phyloP scores from a whole-genome alignment of 30 jellyfish, hydroid and myxozoan species.

The Chrysaora quinquecirrha region DNA sequence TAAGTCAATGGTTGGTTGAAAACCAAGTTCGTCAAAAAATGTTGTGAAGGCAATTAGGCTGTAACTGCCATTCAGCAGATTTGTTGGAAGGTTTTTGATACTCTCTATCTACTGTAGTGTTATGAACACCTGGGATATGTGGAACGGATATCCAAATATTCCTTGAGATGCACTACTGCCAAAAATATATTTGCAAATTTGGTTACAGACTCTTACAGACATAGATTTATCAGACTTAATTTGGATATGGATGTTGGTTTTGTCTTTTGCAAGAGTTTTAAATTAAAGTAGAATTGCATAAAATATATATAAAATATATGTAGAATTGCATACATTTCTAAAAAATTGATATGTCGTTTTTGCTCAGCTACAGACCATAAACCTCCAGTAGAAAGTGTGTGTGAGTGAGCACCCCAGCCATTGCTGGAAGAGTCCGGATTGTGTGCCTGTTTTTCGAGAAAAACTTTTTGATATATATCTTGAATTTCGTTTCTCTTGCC shows the following conservation, averaged over 20 bases:
- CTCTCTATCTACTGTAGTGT: background rate
- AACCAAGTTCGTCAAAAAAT: too few relatives aligned
- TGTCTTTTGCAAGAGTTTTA: too few relatives aligned
- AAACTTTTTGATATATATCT: background rate
- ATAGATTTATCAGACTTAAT: background rate
- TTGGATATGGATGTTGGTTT: background rate
- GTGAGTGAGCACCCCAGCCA: background rate
- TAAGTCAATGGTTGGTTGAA: slow-evolving; percentile 20
- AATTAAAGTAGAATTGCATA: too few relatives aligned
- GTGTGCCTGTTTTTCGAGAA: background rate
- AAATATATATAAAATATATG: too few relatives aligned
- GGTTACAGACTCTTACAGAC: background rate
- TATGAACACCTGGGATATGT: background rate
- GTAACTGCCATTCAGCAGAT: too few relatives aligned
- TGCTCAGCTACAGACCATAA: background rate
- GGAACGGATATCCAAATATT: background rate
- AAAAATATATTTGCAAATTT: background rate
- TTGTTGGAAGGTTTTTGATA: background rate
- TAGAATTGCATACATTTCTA: background rate
- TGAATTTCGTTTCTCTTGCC: background rate
- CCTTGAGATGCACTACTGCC: background rate
- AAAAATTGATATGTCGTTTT: background rate
- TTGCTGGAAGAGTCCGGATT: background rate
- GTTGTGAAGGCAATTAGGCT: too few relatives aligned
- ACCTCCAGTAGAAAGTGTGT: background rate